Percentiles rank a stretch among this genome's conserved stretches.
phyloP scores from a whole-genome alignment of 2,113 vertebrate genomes.

The Spermophilus dauricus region DNA sequence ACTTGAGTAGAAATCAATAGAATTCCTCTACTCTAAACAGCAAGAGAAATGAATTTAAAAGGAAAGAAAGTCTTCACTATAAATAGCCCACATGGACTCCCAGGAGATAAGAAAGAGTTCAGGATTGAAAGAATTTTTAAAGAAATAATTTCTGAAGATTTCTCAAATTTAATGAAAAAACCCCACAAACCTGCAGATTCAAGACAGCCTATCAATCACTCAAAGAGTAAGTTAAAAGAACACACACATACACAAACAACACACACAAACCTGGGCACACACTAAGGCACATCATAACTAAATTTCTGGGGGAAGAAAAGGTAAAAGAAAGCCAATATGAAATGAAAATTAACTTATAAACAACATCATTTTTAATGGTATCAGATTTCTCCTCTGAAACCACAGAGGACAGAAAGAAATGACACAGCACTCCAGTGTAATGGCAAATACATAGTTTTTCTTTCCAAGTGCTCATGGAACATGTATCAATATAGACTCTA shows the following conservation, averaged over 20 bases:
- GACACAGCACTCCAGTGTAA: background rate
- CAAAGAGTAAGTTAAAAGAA: background rate
- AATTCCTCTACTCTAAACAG: background rate
- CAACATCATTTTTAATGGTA: background rate
- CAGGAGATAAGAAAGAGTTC: background rate
- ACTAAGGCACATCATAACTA: no score
- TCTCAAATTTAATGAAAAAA: no score
- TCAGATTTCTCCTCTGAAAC: background rate
- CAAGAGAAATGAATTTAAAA: background rate
- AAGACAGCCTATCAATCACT: no score
- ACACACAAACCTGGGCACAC: no score
- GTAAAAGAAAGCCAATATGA: background rate
- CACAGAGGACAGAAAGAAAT: background rate
- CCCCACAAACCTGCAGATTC: no score
- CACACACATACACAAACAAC: no score
- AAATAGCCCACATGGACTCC: background rate
- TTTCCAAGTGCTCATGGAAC: background rate
- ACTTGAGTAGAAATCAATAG: background rate
- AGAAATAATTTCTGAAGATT: background rate
- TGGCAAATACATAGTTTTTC: background rate
- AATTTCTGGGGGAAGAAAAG: no score
- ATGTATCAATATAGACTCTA: background rate
- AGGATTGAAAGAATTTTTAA: background rate
- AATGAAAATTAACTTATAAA: background rate
- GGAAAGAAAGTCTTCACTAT: background rate